phyloP scores from a whole-genome alignment of 2,113 vertebrate genomes.

The Propithecus coquereli region DNA sequence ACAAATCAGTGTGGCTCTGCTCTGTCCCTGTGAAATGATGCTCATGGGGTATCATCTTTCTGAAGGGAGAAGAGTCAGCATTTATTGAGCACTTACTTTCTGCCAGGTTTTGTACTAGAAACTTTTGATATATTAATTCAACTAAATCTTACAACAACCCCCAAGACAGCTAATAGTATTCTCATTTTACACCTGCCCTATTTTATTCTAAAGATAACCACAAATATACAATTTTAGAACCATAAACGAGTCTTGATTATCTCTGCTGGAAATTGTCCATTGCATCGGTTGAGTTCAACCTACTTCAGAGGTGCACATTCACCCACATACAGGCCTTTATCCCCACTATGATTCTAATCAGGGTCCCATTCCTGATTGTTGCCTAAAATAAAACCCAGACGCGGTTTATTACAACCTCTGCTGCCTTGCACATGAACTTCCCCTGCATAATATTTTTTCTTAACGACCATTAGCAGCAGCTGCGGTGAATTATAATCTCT shows the following conservation, averaged over 20 bases:
- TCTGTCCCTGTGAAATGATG: accelerated
- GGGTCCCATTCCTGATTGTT: neutral
- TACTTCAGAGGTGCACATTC: neutral
- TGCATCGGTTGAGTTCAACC: accelerated
- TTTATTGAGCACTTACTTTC: neutral
- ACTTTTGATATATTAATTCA: neutral
- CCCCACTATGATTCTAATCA: accelerated
- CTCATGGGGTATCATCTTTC: no score
- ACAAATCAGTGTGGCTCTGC: accelerated
- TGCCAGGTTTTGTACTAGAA: neutral
- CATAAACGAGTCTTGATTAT: neutral
- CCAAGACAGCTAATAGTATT: neutral
- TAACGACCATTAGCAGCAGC: neutral
- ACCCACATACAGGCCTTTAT: neutral
- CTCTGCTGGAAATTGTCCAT: neutral
- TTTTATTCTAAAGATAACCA: neutral
- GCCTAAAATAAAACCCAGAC: neutral
- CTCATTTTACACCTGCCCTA: neutral
- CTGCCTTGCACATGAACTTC: neutral
- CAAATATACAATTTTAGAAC: neutral
- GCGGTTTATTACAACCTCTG: neutral
- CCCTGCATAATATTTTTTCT: neutral
- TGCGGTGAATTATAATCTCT: neutral
- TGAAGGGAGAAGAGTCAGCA: neutral
- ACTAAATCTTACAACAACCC: neutral